Conservation (phyloP, 2,113 vertebrate species). For the Echinops telfairi region DNA sequence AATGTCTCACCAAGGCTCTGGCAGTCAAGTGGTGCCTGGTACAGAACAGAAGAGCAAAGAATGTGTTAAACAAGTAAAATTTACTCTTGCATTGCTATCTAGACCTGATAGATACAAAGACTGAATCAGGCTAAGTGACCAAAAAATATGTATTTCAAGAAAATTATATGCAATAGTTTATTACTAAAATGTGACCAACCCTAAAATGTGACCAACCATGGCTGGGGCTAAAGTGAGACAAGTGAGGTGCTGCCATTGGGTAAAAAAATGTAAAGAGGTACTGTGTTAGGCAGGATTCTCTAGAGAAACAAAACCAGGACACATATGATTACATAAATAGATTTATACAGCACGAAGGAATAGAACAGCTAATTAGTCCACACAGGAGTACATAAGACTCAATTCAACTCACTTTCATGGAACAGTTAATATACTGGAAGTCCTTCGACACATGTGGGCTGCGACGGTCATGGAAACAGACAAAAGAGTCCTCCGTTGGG, state of each 20-base stretch:
- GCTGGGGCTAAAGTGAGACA: not conserved
- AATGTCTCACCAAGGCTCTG: not conserved
- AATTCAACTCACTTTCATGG: too few relatives aligned
- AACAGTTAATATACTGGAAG: too few relatives aligned
- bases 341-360: too few relatives aligned
- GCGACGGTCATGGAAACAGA: too few relatives aligned
- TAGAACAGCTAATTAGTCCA: too few relatives aligned
- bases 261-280: too few relatives aligned
- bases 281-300: too few relatives aligned
- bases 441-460: too few relatives aligned
- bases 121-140: not conserved
- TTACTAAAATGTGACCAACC: constrained; percentile 40
- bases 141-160: constrained; percentile 52
- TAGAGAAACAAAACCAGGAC: too few relatives aligned
- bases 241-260: not conserved
- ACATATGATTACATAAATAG: too few relatives aligned
- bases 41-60: not conserved
- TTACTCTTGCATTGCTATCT: constrained; percentile 2
- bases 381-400: too few relatives aligned
- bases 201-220: constrained; percentile 25
- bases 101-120: constrained; percentile 8
- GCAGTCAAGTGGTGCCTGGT: not conserved
- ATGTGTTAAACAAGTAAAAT: not conserved
- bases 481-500: too few relatives aligned
- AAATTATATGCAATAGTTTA: constrained; percentile 26